Percentiles rank a stretch among this genome's conserved stretches.
Conservation (phyloP, 2,113 vertebrate genomes). For the Anolis carolinensis region DNA sequence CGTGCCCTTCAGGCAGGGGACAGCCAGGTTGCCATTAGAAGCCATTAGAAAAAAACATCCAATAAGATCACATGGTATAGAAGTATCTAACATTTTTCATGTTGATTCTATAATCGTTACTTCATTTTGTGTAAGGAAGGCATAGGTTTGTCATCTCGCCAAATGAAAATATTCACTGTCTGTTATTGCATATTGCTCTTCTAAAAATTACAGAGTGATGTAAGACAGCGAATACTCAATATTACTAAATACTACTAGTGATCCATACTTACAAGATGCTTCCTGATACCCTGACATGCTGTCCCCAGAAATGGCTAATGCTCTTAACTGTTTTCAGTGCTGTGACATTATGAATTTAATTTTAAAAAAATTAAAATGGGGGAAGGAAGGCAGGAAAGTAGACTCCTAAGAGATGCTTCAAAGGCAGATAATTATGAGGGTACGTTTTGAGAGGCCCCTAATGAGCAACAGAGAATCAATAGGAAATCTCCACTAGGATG, state of each 20-base stretch:
- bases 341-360: constrained; percentile 25
- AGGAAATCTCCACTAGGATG: neutral
- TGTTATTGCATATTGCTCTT: neutral
- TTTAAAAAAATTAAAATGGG: constrained; percentile 38
- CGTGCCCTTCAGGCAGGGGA: too few species aligned
- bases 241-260: neutral
- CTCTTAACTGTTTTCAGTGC: constrained; percentile 27
- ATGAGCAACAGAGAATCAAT: constrained; percentile 4
- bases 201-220: neutral
- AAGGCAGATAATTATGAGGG: constrained; percentile 12
- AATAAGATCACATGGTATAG: neutral
- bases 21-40: too few species aligned
- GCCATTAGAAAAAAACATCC: neutral
- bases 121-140: neutral
- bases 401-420: constrained; percentile 23
- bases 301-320: constrained; percentile 11
- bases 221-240: neutral
- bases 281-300: neutral
- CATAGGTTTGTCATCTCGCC: neutral
- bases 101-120: neutral
- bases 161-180: neutral
- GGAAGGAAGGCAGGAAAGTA: neutral
- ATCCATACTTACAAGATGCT: neutral
- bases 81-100: constrained; percentile 8
- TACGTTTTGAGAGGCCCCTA: neutral